Conservation (phyloP, 2,113 vertebrate species). For the Erythrolamprus reginae region DNA sequence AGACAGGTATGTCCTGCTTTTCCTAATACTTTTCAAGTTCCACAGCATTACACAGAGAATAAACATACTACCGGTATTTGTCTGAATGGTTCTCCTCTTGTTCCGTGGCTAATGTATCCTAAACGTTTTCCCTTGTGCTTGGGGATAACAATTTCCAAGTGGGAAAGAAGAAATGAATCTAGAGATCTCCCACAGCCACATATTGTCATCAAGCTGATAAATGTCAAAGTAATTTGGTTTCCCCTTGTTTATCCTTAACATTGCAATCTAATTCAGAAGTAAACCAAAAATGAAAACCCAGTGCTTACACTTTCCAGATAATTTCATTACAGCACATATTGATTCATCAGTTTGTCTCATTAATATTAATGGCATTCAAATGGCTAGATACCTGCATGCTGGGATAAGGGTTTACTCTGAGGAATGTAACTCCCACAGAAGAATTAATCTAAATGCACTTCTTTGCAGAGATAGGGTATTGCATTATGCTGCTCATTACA, state of each 20-base stretch:
- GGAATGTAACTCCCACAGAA: conserved; percentile 32
- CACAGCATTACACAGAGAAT: not conserved
- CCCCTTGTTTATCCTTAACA: conserved; percentile 31
- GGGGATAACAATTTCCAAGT: not conserved
- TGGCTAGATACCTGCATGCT: conserved; percentile 43
- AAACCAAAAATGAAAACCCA: not conserved
- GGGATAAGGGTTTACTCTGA: conserved; percentile 47
- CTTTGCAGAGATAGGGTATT: not conserved
- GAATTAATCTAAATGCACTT: conserved; percentile 38
- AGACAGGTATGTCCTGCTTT: not conserved
- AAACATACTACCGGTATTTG: not conserved
- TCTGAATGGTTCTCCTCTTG: not conserved
- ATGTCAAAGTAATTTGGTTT: conserved; percentile 12
- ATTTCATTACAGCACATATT: conserved; percentile 43
- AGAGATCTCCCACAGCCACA: not conserved
- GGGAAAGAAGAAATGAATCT: not conserved
- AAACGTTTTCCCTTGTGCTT: not conserved
- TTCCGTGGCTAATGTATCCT: not conserved
- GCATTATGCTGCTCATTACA: conserved; percentile 23
- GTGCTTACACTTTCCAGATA: conserved; percentile 34
- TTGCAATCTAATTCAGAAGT: conserved; percentile 14
- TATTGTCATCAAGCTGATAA: not conserved
- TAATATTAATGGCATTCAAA: conserved; percentile 46
- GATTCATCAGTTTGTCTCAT: conserved; percentile 40
- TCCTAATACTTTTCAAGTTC: not conserved